Percentiles rank a stretch among this genome's conserved stretches.
These are phyloP conservation scores for Gnathonemus longibarbis DNA, from an alignment of 2,113 vertebrate species.

Conservation along the genomic window DNA sequence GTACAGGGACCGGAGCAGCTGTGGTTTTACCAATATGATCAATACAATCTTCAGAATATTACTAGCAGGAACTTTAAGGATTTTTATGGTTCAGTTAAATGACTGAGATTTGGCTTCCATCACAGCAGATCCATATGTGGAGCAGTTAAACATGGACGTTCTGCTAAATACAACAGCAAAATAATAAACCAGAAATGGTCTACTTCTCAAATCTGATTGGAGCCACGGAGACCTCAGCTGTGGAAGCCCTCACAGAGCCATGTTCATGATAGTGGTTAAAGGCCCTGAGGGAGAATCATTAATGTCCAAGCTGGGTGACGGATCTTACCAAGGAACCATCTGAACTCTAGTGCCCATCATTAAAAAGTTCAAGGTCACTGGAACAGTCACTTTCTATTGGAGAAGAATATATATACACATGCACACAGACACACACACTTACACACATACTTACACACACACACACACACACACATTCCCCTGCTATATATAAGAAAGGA, in stretches of 20 bases:
- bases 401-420: not conserved
- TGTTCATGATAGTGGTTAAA: not conserved
- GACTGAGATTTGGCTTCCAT: not conserved
- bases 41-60: not conserved
- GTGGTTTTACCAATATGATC: not conserved
- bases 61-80: not conserved
- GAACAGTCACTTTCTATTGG: not conserved
- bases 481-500: not conserved
- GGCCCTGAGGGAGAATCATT: not conserved
- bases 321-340: not conserved
- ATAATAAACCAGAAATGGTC: not conserved
- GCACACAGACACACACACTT: too few relatives aligned
- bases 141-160: not conserved
- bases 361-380: constrained; percentile 15
- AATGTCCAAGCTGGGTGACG: not conserved
- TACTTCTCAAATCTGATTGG: not conserved
- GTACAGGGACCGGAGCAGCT: not conserved
- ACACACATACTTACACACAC: too few relatives aligned
- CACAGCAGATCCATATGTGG: not conserved
- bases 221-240: not conserved
- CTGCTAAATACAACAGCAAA: not conserved
- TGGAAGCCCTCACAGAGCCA: not conserved
- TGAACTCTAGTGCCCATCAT: not conserved
- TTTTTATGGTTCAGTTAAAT: not conserved
- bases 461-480: not conserved